Evolutionary conservation across 2,888 invertebrate genomes (phyloP).

Genomic region (Nomada lathburiana): DNA sequence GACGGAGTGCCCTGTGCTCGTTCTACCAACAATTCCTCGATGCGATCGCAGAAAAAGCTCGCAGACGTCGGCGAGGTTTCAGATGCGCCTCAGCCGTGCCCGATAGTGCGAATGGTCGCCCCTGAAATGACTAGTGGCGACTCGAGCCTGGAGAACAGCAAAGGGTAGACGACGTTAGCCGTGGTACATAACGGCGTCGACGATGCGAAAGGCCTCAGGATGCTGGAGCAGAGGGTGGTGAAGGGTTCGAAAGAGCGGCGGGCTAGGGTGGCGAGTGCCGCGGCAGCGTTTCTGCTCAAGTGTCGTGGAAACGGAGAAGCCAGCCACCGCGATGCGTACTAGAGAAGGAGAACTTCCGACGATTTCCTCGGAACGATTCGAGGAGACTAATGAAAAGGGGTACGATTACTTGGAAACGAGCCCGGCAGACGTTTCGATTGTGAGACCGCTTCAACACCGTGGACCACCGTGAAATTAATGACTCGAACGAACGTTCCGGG

Average conservation of each 20-base stretch:
- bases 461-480: neutral
- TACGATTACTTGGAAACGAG: constrained; percentile 67
- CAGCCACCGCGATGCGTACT: constrained; percentile 23
- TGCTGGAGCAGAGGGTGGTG: constrained; percentile 64
- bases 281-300: constrained; percentile 79
- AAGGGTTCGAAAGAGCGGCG: constrained; percentile 72
- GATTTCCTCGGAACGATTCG: constrained; percentile 69
- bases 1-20: neutral
- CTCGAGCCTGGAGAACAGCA: constrained; percentile 40
- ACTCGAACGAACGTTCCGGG: neutral
- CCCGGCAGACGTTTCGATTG: constrained; percentile 53
- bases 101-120: constrained; percentile 70
- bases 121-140: constrained; percentile 77
- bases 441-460: neutral
- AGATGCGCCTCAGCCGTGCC: constrained; percentile 66
- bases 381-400: constrained; percentile 66
- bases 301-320: constrained; percentile 70
- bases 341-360: constrained; percentile 58
- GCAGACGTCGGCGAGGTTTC: constrained; percentile 60
- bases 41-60: constrained; percentile 53
- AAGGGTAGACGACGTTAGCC: constrained; percentile 32
- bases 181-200: constrained; percentile 43
- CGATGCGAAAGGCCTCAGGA: constrained; percentile 66
- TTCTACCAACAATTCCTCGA: constrained; percentile 44
- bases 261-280: constrained; percentile 76